Conservation (phyloP, 2,797 vertebrate species). For the Chaunax sp. region DNA sequence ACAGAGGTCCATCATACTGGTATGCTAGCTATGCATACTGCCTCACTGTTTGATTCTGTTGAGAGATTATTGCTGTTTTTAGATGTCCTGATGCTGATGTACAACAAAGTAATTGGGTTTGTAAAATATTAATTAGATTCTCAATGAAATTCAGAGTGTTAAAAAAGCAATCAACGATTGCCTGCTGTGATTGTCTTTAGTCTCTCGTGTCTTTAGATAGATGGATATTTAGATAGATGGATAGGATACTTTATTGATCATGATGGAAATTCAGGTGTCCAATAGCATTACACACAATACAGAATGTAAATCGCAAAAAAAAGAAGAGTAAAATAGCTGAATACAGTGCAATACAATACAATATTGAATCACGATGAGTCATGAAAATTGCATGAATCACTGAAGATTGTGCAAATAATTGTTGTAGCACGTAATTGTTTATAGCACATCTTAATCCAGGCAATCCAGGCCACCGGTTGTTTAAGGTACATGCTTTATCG, state of each 20-base stretch:
- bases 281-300: no score
- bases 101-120: slow-evolving; percentile 19
- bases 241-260: no score
- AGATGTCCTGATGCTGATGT: slow-evolving; percentile 2
- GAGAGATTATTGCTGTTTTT: slow-evolving; percentile 44
- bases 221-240: no score
- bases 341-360: no score
- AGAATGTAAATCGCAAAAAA: no score
- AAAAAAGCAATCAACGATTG: slow-evolving; percentile 15
- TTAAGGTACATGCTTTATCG: slow-evolving; percentile 9
- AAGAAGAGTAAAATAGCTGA: no score
- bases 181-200: slow-evolving; percentile 37
- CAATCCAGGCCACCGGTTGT: slow-evolving; percentile 15
- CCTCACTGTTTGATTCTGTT: slow-evolving; percentile 44
- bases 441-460: slow-evolving; percentile 42
- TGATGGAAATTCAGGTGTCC: no score
- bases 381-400: no score
- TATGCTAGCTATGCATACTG: slow-evolving; percentile 58
- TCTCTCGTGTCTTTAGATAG: slow-evolving; percentile 34
- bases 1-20: slow-evolving; percentile 43
- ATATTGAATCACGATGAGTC: no score
- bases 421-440: no score
- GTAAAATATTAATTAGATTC: slow-evolving; percentile 25
- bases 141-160: slow-evolving; percentile 24
- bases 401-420: no score